Evolutionary conservation across 2,113 vertebrate species (phyloP).

Genomic region (Strix aluco): DNA sequence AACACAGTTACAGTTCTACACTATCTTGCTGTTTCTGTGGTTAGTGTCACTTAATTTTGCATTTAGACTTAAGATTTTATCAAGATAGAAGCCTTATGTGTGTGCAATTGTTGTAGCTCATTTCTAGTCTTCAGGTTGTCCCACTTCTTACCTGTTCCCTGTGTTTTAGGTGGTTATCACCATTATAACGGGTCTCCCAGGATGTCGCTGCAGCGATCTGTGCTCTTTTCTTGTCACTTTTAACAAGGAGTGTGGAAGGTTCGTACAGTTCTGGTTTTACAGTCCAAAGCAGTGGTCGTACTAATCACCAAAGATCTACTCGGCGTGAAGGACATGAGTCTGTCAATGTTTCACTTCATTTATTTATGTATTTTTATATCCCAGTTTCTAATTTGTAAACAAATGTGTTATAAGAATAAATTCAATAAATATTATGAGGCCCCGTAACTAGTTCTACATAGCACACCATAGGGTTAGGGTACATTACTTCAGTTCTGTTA

Average conservation of each 20-base stretch:
- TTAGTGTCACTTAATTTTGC: background rate
- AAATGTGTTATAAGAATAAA: background rate
- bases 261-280: slow-evolving; percentile 22
- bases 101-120: background rate
- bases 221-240: slow-evolving; percentile 84
- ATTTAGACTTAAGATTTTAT: background rate
- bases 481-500: background rate
- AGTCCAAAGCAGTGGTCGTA: background rate
- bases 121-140: background rate
- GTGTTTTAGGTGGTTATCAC: slow-evolving; percentile 82
- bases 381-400: background rate
- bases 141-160: background rate
- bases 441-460: background rate
- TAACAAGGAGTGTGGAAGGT: slow-evolving; percentile 88
- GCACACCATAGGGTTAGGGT: background rate
- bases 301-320: too few relatives aligned
- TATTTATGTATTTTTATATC: background rate
- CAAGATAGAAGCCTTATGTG: background rate
- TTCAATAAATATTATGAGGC: background rate
- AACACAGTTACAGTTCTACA: background rate
- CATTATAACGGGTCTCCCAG: slow-evolving; percentile 88
- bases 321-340: background rate
- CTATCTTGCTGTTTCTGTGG: background rate
- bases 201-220: slow-evolving; percentile 87
- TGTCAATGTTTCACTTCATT: background rate